Evolutionary conservation across 2,113 vertebrate genomes (phyloP).

Genomic region (Oenanthe oenanthe): DNA sequence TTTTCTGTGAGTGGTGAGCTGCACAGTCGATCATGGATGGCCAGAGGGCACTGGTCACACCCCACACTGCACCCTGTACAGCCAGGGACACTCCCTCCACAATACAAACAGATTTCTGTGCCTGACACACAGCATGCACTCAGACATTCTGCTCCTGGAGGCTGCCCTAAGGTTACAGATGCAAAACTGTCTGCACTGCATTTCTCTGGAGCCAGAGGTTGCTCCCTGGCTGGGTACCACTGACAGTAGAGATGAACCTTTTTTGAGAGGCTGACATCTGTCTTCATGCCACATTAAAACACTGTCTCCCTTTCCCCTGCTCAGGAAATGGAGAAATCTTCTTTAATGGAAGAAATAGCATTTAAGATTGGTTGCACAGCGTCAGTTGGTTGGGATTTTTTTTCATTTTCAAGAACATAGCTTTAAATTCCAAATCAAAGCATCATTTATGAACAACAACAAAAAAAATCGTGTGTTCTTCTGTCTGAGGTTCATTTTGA

Average conservation of each 20-base stretch:
- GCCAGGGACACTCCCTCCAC: not conserved
- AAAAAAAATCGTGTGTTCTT: not conserved
- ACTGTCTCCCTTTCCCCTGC: not conserved
- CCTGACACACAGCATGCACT: not conserved
- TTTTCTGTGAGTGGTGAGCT: not conserved
- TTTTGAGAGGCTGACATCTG: not conserved
- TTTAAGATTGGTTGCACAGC: not conserved
- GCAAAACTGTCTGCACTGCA: not conserved
- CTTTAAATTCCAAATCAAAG: not conserved
- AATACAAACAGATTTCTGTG: not conserved
- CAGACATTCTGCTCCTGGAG: not conserved
- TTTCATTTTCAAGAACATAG: not conserved
- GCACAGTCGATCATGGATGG: not conserved
- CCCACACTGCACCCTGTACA: not conserved
- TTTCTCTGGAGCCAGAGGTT: not conserved
- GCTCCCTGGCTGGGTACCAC: not conserved
- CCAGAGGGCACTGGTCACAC: not conserved
- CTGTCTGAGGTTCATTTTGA: not conserved
- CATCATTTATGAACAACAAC: not conserved
- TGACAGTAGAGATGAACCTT: not conserved
- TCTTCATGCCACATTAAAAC: conserved; percentile 3
- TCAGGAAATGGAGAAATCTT: not conserved
- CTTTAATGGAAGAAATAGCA: not conserved
- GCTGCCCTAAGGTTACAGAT: accelerated
- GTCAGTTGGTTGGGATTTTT: not conserved